Conservation (phyloP, 2,797 vertebrate species). For the Synanceia verrucosa region DNA sequence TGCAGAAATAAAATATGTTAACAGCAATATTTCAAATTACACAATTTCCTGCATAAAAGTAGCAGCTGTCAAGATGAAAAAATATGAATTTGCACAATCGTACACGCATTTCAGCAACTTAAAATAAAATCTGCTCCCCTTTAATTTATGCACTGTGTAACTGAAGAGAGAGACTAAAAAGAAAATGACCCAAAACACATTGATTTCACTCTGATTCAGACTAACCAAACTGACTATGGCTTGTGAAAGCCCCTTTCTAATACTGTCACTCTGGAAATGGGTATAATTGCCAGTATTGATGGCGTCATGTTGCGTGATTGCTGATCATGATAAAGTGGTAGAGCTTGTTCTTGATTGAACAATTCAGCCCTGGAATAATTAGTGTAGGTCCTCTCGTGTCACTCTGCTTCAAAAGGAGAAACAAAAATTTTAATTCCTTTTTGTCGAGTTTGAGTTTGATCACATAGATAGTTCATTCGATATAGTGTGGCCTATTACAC, state of each 20-base stretch:
- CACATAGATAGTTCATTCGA: background rate
- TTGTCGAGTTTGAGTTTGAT: background rate
- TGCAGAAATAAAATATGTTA: background rate
- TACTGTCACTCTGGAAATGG: constrained; percentile 2
- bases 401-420: background rate
- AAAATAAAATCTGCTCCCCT: background rate
- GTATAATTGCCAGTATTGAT: constrained; percentile 36
- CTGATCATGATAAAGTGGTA: constrained; percentile 25
- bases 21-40: background rate
- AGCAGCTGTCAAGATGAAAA: background rate
- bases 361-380: background rate
- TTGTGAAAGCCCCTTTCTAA: background rate
- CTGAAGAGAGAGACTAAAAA: background rate
- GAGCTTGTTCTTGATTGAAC: constrained; percentile 35
- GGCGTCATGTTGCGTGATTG: constrained; percentile 38
- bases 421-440: background rate
- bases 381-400: background rate
- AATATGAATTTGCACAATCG: background rate
- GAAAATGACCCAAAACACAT: background rate
- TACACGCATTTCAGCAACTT: background rate
- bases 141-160: background rate
- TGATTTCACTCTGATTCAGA: background rate
- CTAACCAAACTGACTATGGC: background rate
- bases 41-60: background rate
- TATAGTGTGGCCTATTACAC: background rate